A percentile compares a stretch with the other conserved stretches of the same genome.
These are phyloP conservation scores for Platichthys flesus DNA, from an alignment of 2,113 vertebrate genomes.

Conservation along the genomic window DNA sequence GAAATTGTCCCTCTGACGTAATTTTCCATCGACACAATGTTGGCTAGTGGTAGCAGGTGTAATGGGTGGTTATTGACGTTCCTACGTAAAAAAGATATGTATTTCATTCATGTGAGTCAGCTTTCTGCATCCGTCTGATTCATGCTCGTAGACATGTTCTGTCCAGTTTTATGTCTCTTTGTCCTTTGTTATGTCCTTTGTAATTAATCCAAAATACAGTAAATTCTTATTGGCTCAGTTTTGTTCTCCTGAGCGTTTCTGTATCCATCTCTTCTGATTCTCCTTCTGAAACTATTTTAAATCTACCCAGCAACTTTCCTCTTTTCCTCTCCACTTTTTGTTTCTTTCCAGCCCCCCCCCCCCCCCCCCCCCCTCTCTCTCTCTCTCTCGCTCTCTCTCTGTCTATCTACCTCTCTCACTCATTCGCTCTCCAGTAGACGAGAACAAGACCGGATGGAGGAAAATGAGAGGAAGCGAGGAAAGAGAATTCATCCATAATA, in stretches of 20 bases:
- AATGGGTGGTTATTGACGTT: not conserved
- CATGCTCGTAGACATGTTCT: too few relatives aligned
- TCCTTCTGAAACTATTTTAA: conserved; percentile 24
- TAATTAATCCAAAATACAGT: conserved; percentile 12
- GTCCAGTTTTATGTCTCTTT: not conserved
- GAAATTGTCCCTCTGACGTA: not conserved
- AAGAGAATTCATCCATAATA: conserved; percentile 55
- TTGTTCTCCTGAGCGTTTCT: conserved; percentile 6
- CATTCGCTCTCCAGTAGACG: conserved; percentile 11
- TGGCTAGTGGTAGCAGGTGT: not conserved
- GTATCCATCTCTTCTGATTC: conserved; percentile 21
- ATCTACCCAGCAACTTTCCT: conserved; percentile 34
- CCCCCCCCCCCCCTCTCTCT: conserved; percentile 16
- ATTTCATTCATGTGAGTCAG: not conserved
- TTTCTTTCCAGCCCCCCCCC: not conserved
- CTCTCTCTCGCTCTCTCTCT: conserved; percentile 25
- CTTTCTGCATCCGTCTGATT: not conserved
- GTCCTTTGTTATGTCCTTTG: not conserved
- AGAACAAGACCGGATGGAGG: conserved; percentile 34
- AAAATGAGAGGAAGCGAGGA: conserved; percentile 35
- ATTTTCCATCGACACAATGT: not conserved
- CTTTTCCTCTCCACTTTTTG: conserved; percentile 15
- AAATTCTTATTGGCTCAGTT: not conserved
- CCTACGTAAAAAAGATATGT: not conserved
- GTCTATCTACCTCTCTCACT: conserved; percentile 21